Conservation (phyloP, 2,888 invertebrate species). For the Tetranychus truncatus region DNA sequence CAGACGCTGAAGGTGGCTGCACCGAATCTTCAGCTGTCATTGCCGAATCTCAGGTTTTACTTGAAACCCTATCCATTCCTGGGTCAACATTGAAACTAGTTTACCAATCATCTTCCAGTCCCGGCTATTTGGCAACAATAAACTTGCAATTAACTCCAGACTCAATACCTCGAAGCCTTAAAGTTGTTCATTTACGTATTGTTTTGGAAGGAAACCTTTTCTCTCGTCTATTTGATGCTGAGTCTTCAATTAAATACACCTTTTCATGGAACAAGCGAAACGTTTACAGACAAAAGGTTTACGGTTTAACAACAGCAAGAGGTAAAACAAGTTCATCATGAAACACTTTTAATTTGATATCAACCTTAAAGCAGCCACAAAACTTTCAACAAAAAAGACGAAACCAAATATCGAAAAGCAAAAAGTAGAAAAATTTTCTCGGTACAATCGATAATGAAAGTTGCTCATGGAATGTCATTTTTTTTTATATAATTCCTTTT, state of each 20-base stretch:
- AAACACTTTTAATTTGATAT: no score
- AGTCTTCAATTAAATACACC: slow-evolving; percentile 85
- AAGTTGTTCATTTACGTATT: slow-evolving; percentile 73
- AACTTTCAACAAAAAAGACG: background rate
- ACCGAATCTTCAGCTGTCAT: slow-evolving; percentile 68
- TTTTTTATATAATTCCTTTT: background rate
- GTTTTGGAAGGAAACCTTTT: slow-evolving; percentile 85
- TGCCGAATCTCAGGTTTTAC: slow-evolving; percentile 48
- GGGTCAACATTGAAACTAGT: slow-evolving; percentile 86
- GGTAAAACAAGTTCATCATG: slow-evolving; percentile 26
- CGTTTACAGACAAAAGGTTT: slow-evolving; percentile 85
- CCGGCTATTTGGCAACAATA: slow-evolving; percentile 79
- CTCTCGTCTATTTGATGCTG: slow-evolving; percentile 82
- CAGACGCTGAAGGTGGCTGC: slow-evolving; percentile 84
- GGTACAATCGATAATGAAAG: background rate
- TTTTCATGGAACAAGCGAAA: slow-evolving; percentile 94
- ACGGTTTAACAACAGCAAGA: slow-evolving; percentile 85
- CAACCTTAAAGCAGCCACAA: no score
- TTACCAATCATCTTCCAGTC: slow-evolving; percentile 82
- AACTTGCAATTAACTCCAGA: slow-evolving; percentile 75
- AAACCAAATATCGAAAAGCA: background rate
- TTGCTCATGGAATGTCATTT: background rate
- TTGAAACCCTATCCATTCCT: slow-evolving; percentile 80
- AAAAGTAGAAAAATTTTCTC: background rate
- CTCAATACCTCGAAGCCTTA: slow-evolving; percentile 48